phyloP scores from a whole-genome alignment of 2,113 vertebrate genomes.

The Cynoglossus semilaevis region DNA sequence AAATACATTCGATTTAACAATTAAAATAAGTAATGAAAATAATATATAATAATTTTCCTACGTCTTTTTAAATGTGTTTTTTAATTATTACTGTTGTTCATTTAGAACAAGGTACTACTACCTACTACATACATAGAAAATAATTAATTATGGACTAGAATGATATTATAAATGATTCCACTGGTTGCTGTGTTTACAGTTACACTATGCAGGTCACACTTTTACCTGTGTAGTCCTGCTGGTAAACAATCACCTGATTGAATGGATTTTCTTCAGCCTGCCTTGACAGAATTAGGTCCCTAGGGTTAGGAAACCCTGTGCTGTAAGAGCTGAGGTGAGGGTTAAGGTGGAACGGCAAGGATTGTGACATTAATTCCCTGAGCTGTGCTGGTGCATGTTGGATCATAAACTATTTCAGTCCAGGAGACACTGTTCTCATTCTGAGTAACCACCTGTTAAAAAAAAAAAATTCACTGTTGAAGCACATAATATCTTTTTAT shows the following conservation, averaged over 20 bases:
- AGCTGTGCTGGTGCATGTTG: conserved; percentile 63
- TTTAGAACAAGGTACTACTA: too few species aligned
- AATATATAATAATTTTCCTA: too few species aligned
- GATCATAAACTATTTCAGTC: conserved; percentile 63
- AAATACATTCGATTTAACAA: too few species aligned
- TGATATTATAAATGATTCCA: too few species aligned
- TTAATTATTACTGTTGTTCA: too few species aligned
- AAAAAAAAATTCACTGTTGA: too few species aligned
- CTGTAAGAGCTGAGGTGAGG: conserved; percentile 53
- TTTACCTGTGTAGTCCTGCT: neutral
- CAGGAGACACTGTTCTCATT: conserved; percentile 9
- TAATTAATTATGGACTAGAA: too few species aligned
- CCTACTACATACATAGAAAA: too few species aligned
- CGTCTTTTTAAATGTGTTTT: too few species aligned
- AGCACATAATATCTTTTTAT: too few species aligned
- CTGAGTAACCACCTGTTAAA: conserved; percentile 1
- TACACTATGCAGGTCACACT: neutral
- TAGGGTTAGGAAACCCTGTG: conserved; percentile 68
- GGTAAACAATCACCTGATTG: conserved; percentile 35
- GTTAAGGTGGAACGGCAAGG: conserved; percentile 65
- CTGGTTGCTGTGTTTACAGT: too few species aligned
- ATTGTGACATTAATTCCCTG: conserved; percentile 76
- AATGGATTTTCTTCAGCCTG: conserved; percentile 52
- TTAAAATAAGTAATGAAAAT: too few species aligned
- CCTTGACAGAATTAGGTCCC: conserved; percentile 75